Conservation (phyloP, 2,113 vertebrate genomes). For the Brevimyrus niger region DNA sequence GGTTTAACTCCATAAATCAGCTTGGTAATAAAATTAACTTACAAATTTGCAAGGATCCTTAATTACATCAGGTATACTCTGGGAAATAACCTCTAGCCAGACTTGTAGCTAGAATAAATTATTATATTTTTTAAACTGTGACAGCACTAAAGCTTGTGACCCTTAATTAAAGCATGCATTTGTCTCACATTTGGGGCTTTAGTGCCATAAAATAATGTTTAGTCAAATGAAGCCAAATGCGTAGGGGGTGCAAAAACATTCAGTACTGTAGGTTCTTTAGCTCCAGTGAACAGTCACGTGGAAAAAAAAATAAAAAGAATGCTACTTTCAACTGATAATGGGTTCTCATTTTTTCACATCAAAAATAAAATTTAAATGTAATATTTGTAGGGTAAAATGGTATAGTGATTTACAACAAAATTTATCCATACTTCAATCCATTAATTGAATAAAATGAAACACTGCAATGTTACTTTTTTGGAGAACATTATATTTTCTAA, state of each 20-base stretch:
- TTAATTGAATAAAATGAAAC: background rate
- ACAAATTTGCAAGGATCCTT: background rate
- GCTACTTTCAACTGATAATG: background rate
- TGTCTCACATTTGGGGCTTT: background rate
- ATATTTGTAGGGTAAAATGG: background rate
- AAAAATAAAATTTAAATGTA: background rate
- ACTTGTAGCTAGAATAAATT: background rate
- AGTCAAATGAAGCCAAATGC: background rate
- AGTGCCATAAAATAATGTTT: background rate
- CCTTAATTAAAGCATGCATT: background rate
- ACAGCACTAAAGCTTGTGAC: background rate
- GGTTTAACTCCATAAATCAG: background rate
- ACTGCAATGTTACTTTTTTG: background rate
- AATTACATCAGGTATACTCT: background rate
- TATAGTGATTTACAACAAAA: background rate
- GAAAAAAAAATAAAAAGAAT: background rate
- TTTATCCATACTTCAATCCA: background rate
- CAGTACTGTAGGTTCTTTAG: background rate
- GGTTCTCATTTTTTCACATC: background rate
- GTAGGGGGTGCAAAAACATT: background rate
- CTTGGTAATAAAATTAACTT: background rate
- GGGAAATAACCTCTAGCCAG: background rate
- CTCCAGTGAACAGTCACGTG: background rate
- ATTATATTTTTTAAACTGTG: background rate
- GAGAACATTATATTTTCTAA: background rate